Evolutionary conservation across 2,113 vertebrate species (phyloP).

Genomic region (Periophthalmodon schlosseri): DNA sequence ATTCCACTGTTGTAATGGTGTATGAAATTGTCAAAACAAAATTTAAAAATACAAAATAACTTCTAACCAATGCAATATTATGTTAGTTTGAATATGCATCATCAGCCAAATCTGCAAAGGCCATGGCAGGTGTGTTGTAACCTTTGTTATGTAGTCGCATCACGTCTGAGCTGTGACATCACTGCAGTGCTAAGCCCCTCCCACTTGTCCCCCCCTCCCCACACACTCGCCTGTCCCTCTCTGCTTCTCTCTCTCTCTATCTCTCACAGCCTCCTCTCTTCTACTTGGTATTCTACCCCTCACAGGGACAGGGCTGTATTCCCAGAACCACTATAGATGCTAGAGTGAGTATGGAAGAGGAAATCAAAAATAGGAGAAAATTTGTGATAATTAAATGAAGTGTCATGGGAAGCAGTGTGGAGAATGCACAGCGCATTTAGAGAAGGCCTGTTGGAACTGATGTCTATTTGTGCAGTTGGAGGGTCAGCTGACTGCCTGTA

Average conservation of each 20-base stretch:
- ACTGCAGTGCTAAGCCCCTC: constrained; percentile 17
- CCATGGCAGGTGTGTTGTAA: constrained; percentile 23
- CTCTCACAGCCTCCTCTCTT: constrained; percentile 17
- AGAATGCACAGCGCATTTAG: constrained; percentile 27
- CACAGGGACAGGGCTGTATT: constrained; percentile 25
- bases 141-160: constrained; percentile 48
- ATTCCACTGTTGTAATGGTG: background rate
- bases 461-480: constrained; percentile 40
- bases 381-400: background rate
- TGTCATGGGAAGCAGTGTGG: background rate
- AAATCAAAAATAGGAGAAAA: constrained; percentile 1
- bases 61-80: background rate
- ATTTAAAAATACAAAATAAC: background rate
- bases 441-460: constrained; percentile 42
- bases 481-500: constrained; percentile 31
- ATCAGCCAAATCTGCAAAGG: constrained; percentile 1
- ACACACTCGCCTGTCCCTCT: constrained; percentile 7
- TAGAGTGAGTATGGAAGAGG: constrained; percentile 14
- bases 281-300: constrained; percentile 55
- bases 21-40: background rate
- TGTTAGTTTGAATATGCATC: background rate
- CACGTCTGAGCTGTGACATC: constrained; percentile 57
- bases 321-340: constrained; percentile 15
- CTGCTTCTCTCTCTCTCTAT: constrained; percentile 15
- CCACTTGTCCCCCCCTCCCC: background rate